Base-by-base conservation (phyloP, 2,888 invertebrate genomes). In the Cosmorhoe ocellata region DNA sequence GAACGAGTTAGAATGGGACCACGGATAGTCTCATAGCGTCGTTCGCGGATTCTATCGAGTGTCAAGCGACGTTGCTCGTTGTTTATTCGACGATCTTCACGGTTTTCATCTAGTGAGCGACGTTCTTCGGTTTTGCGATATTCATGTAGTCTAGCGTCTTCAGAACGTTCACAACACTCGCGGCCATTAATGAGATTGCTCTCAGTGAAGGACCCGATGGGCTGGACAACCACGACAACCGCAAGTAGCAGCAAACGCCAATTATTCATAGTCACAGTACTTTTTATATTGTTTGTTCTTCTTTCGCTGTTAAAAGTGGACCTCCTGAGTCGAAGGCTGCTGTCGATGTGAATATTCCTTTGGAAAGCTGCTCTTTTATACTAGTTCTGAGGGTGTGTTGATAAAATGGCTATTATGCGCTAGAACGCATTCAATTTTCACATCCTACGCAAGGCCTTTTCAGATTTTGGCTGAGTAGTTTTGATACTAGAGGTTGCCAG, bases 351-450 rank as follows among this genome's bases (percentile, higher is more conserved):
- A 68, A 63, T 58, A 54, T 62, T 56, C 59, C 43, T 64, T 50
- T 48, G 38, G 34, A 51, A 24, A 46, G 24, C 24, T 51, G 38
- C 47, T 58, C 78, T 86, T 88, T 74, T 89, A 88, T 88, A 88
- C 74, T 43, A 45, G 51, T 56, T 50, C 51, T 55, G 57, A 58
- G 56, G 59, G 63, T 60, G 64, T 66, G 63, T 67, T 66, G 69
- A 81, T 79, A 71, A 67, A 77, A 81, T 67, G 68, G 67, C 72
- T 78, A 86, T 90, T 90, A 81, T 67, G 69, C 88, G 89, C 79
- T 81, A 87, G 80, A 85, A 74, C 61, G 86, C 80, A 78, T 84
- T 77, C 84, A 87, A 90, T 89, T 86, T 86, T 80, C 82, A 81
- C 78, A 64, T 74, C 81, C 79, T 70, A 80, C 81, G 68, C 77